A percentile compares a stretch with the other conserved stretches of the same genome.
These are phyloP conservation scores for Gisinianus flammeolus DNA, from an alignment of 2,888 invertebrate species.

Conservation along the genomic window DNA sequence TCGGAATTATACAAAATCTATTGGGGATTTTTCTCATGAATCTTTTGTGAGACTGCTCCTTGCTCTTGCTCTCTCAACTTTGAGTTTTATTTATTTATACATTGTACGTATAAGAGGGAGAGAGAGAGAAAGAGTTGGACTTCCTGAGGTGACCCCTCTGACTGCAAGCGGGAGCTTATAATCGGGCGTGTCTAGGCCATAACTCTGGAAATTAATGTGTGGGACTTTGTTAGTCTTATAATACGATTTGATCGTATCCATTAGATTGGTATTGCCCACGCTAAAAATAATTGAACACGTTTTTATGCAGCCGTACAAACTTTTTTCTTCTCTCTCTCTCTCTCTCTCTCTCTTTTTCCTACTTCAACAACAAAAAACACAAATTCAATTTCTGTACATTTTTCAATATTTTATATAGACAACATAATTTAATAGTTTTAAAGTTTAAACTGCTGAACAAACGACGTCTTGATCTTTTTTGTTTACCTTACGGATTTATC, in stretches of 20 bases:
- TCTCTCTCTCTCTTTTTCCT: conserved; percentile 5
- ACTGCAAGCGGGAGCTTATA: conserved; percentile 49
- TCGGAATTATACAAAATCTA: not conserved
- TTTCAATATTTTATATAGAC: too few relatives aligned
- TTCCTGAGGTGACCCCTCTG: conserved; percentile 42
- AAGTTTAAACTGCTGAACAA: too few relatives aligned
- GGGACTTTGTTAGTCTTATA: conserved; percentile 46
- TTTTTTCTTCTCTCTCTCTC: conserved; percentile 17
- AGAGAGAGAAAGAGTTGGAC: conserved; percentile 8
- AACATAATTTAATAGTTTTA: too few relatives aligned
- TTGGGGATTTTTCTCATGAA: conserved; percentile 17
- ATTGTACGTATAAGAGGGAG: not conserved
- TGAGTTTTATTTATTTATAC: too few relatives aligned
- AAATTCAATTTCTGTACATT: not conserved
- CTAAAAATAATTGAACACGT: conserved; percentile 52
- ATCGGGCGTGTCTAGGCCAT: conserved; percentile 55
- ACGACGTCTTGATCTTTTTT: too few relatives aligned
- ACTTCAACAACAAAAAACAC: not conserved
- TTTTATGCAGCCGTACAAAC: conserved; percentile 41
- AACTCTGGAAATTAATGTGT: conserved; percentile 53
- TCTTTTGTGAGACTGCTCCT: not conserved
- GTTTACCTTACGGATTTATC: too few relatives aligned
- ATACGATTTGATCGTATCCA: conserved; percentile 43
- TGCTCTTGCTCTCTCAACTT: conserved; percentile 2
- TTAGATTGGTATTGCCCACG: conserved; percentile 47